Evolutionary conservation across 2,113 vertebrate species (phyloP).

Genomic region (Stegostoma tigrinum): DNA sequence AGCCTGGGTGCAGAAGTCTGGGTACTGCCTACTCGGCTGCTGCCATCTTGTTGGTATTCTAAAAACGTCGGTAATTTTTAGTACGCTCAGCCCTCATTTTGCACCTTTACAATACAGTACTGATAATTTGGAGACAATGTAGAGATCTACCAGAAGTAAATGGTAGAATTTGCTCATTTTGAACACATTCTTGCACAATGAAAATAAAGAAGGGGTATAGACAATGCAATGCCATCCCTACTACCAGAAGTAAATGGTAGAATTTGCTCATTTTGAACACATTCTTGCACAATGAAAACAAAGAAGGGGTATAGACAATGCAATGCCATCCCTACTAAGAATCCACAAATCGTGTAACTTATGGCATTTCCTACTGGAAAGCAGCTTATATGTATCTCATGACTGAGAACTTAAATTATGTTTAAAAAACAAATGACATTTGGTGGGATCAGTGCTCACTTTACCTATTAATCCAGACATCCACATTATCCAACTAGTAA

Average conservation of each 20-base stretch:
- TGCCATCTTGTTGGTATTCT: neutral
- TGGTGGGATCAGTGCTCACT: neutral
- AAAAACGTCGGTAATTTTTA: too few relatives aligned
- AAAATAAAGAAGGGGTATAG: neutral
- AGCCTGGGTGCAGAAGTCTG: too few relatives aligned
- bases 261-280: neutral
- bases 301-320: neutral
- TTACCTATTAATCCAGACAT: neutral
- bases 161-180: neutral
- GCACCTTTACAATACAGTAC: neutral
- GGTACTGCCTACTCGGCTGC: too few relatives aligned
- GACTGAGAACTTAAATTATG: neutral
- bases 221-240: neutral
- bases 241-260: neutral
- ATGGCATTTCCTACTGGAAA: neutral
- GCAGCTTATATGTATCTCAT: neutral
- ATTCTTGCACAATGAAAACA: neutral
- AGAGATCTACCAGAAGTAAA: neutral
- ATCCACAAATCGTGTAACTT: neutral
- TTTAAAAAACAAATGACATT: too few relatives aligned
- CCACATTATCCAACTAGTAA: neutral
- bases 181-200: neutral
- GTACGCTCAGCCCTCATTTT: neutral
- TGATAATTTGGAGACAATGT: neutral
- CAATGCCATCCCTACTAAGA: neutral